phyloP scores from a whole-genome alignment of 2,888 invertebrate genomes.

The Harmothoe impar region DNA sequence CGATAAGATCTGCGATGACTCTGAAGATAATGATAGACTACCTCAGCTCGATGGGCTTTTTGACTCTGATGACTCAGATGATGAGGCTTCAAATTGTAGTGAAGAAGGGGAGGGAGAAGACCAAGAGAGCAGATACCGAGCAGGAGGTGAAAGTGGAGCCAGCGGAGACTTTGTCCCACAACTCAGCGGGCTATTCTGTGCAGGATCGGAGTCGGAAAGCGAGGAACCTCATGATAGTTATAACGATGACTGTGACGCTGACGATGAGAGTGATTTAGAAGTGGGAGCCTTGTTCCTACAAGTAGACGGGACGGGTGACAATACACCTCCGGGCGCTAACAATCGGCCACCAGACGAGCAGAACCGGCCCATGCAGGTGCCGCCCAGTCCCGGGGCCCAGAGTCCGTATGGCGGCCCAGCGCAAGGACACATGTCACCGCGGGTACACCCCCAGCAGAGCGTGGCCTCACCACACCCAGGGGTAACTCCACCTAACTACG shows the following conservation, averaged over 20 bases:
- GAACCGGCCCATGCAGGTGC: background rate
- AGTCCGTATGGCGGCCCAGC: conserved; percentile 48
- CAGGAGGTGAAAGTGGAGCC: background rate
- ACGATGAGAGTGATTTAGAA: conserved; percentile 33
- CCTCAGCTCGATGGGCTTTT: conserved; percentile 54
- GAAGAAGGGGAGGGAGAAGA: conserved; percentile 29
- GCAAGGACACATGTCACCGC: conserved; percentile 67
- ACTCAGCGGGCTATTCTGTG: conserved; percentile 42
- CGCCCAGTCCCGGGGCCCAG: conserved; percentile 34
- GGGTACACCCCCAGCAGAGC: conserved; percentile 29
- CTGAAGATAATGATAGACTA: background rate
- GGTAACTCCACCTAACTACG: conserved; percentile 1
- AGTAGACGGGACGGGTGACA: conserved; percentile 69
- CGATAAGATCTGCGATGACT: background rate
- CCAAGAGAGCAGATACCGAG: background rate
- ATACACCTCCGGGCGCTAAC: conserved; percentile 60
- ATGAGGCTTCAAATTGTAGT: conserved; percentile 40
- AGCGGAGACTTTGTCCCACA: conserved; percentile 12
- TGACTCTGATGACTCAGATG: conserved; percentile 35
- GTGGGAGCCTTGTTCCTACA: conserved; percentile 29
- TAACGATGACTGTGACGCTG: conserved; percentile 28
- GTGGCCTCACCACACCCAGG: conserved; percentile 40
- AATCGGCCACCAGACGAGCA: background rate
- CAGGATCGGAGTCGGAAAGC: conserved; percentile 30
- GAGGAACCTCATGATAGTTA: conserved; percentile 49